Base-by-base conservation (phyloP, 2,888 invertebrate genomes). In the Drosophila lutescens region DNA sequence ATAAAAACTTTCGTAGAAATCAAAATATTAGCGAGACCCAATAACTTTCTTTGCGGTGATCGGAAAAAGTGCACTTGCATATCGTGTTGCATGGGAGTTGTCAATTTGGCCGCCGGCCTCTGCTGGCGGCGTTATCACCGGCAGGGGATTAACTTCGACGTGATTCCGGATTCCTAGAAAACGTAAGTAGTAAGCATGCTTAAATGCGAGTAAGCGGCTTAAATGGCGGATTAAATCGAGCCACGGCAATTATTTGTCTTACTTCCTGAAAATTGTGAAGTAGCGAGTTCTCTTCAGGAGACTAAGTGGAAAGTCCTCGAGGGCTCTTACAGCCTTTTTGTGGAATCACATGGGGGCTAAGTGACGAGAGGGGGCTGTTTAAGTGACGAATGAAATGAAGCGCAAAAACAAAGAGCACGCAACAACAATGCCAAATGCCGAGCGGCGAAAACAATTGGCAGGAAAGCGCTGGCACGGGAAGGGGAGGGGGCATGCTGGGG, bases 101-200 rank as follows among this genome's bases (percentile, higher is more conserved):
- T 13, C 8, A 10, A 9, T 32, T 62, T 13, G 17, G 65, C 65
- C 65, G 65, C 65, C 65, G 65, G 65, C 65, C 63, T 12, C 4
- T 26, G 65, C 65, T 66, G 65, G 65, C 65, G 65, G 65, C 65
- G 65, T 67, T 67, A 62, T 62, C 62, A 20, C 4, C 23, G 40
- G 59, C 40, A 4, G 34, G 34, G 57, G n/a, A 15, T 41, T 32
- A 26, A 26, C 34, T 41, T 23, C 49, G 20, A 32, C 23, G 32
- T 23, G 15, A 10, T 38, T 38, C n/a, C 38, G 5, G 32, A 30
- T n/a, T 46, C 46, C 26, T 13, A n/a, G 43, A 49, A 41, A 41
- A 63, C 41, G 62, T 63, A 47, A 63, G 62, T 63, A 63, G 41
- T 49, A 62, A 63, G 58, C 47, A 40, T 17, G 62, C 60, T 62